Evolutionary conservation across 1,140 invertebrate genomes (phyloP), one percentile per base, ranked within the genome.

Genomic region (Mycetomoellerius zeteki): DNA sequence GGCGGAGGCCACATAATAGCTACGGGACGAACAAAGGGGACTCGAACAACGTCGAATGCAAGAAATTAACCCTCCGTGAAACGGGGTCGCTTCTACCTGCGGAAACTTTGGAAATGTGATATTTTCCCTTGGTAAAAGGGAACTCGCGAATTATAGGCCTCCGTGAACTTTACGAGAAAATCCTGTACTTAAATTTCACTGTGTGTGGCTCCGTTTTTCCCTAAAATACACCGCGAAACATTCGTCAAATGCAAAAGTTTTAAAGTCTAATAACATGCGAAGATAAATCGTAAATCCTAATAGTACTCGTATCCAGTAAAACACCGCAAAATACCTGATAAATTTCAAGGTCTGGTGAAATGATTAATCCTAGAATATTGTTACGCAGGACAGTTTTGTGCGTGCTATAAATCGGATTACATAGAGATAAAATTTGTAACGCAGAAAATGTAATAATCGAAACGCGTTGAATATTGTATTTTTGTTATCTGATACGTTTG

Each of bases 371-470:
- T 69, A 33, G 64, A 71, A 71, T 69, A 71, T 81, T 69, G 37
- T 76, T 60, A 62, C 81, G 24, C 67, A 14, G 43, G 33, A 80
- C 47, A 69, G 27, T 69, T 58, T 50, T 21, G 54, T 60, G 54
- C 54, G 24, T 21, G n/a, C 69, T 60, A 33, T 62, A 75, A 84
- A 84, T 84, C 80, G 69, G 80, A 84, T 84, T 84, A 82, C 37
- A 33, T 5, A 16, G 80, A 67, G 80, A 84, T 84, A 84, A 84
- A 84, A 84, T 84, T 84, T n/a, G n/a, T 56, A 60, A 21, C 64
- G 60, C 10, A 56, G 80, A 84, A 73, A 84, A 84, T 84, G 54
- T 84, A 73, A 60, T 73, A 84, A 84, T 73, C 56, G 69, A 84
- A 84, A 62, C 27, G 58, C 43, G 69, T n/a, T 71, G 80, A 60